Percentiles rank a stretch among this genome's conserved stretches.
Conservation (phyloP, 1,140 invertebrate species). For the Zaprionus camerounensis region DNA sequence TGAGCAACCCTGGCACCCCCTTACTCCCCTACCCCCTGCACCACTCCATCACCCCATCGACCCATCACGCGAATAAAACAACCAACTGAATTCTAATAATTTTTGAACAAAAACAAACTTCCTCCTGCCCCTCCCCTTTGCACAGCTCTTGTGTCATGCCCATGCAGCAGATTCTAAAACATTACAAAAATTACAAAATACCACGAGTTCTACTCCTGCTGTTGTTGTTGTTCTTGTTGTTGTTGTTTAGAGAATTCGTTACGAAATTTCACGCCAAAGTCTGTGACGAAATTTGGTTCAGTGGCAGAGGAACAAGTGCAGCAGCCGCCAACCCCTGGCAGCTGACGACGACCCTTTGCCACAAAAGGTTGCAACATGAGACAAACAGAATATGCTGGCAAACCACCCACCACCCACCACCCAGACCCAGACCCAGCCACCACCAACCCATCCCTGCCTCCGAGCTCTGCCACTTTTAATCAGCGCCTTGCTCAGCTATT, state of each 20-base stretch:
- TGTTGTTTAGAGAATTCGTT: conserved; percentile 79
- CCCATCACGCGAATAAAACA: conserved; percentile 51
- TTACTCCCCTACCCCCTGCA: background rate
- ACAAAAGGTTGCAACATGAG: conserved; percentile 73
- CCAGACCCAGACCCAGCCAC: background rate
- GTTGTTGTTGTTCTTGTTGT: conserved; percentile 12
- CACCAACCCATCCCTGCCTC: conserved; percentile 35
- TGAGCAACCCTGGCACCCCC: background rate
- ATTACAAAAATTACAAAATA: conserved; percentile 79
- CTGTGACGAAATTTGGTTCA: conserved; percentile 73
- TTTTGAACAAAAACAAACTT: conserved; percentile 81
- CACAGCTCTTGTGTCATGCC: conserved; percentile 35
- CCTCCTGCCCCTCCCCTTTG: conserved; percentile 11
- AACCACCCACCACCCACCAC: conserved; percentile 4
- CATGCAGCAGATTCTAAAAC: conserved; percentile 54
- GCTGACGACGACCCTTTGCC: conserved; percentile 27
- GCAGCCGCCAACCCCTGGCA: conserved; percentile 45
- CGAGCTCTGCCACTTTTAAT: conserved; percentile 74
- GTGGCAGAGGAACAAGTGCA: conserved; percentile 62
- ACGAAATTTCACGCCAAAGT: conserved; percentile 84
- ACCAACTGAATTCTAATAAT: conserved; percentile 79
- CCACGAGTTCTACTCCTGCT: conserved; percentile 27
- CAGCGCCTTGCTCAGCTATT: conserved; percentile 78
- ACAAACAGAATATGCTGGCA: conserved; percentile 32
- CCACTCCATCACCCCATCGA: background rate